Evolutionary conservation across 2,113 vertebrate genomes (phyloP), one percentile per base, ranked within the genome.

Genomic region (Onychorhynchus coronatus): DNA sequence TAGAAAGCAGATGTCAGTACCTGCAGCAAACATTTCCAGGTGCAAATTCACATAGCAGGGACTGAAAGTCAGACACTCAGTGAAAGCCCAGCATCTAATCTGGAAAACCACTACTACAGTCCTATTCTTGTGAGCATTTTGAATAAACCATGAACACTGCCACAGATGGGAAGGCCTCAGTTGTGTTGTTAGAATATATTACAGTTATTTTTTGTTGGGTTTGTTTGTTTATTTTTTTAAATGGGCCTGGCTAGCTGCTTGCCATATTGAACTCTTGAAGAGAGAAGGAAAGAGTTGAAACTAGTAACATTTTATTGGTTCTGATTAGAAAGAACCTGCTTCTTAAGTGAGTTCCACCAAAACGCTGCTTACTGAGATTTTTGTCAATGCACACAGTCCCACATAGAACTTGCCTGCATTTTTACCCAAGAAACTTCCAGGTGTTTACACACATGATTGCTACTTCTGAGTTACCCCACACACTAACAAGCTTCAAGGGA

Each of bases 181-280:
- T 8, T 1, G 0, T 31, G 55, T 4, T n/a, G 8, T 28, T 12
- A 39, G 35, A 88, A 11, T n/a, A 22, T 5, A 28, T 17, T 41
- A 31, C 0, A 13, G 10, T 0, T 14, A 10, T 0, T 47, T 46
- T 21, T 19, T 21, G 21, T 46, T n/a, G n/a, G n/a, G n/a, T 20
- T 49, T 41, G 41, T 47, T 46, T 30, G 12, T 53, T 19, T 17
- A 8, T n/a, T 56, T 61, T 63, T 83, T 18, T n/a, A 73, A 73
- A 58, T 3, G 18, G 42, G 63, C 20, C 67, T 58, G 58, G 37
- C 28, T 56, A 85, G 42, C 35, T 49, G 31, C 58, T 33, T 63
- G 58, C 55, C 19, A 71, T 71, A 44, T 23, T 31, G 22, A 5
- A 88, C 53, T 39, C 88, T 71, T n/a, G 25, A 88, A 71, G 8